These are phyloP conservation scores for Serripes groenlandicus DNA, from an alignment of 2,888 invertebrate species.

Conservation along the genomic window DNA sequence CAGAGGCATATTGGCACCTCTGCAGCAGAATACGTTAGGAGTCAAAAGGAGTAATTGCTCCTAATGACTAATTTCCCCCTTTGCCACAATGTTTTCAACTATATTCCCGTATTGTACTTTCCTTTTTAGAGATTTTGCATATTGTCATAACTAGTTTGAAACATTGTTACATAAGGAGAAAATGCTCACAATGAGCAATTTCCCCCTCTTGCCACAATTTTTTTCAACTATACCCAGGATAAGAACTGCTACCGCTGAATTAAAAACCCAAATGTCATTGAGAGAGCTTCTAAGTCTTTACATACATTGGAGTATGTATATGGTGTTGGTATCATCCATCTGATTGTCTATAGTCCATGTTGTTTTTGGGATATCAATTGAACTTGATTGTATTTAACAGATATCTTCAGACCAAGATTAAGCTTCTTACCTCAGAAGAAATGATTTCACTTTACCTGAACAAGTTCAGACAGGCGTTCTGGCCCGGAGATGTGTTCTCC, in stretches of 20 bases:
- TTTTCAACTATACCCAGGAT: too few relatives aligned
- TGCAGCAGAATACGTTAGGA: too few relatives aligned
- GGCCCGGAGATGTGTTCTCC: conserved; percentile 77
- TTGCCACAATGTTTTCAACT: neutral
- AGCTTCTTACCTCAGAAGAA: conserved; percentile 67
- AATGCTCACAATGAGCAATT: neutral
- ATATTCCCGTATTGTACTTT: neutral
- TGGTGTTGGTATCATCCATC: too few relatives aligned
- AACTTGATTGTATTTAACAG: too few relatives aligned
- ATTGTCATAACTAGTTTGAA: neutral
- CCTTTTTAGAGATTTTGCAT: too few relatives aligned
- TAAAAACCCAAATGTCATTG: too few relatives aligned
- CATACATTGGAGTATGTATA: too few relatives aligned
- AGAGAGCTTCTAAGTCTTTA: too few relatives aligned
- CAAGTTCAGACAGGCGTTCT: conserved; percentile 77
- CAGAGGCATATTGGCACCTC: too few relatives aligned
- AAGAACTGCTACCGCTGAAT: too few relatives aligned
- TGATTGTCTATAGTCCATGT: too few relatives aligned
- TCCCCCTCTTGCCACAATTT: neutral
- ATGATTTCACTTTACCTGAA: conserved; percentile 74
- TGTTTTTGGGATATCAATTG: too few relatives aligned
- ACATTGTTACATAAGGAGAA: neutral
- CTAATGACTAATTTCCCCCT: neutral
- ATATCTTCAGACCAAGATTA: conserved; percentile 71
- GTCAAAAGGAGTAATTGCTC: neutral